These are phyloP conservation scores for Epinotia bilunana DNA, from an alignment of 2,888 invertebrate species.

Conservation along the genomic window DNA sequence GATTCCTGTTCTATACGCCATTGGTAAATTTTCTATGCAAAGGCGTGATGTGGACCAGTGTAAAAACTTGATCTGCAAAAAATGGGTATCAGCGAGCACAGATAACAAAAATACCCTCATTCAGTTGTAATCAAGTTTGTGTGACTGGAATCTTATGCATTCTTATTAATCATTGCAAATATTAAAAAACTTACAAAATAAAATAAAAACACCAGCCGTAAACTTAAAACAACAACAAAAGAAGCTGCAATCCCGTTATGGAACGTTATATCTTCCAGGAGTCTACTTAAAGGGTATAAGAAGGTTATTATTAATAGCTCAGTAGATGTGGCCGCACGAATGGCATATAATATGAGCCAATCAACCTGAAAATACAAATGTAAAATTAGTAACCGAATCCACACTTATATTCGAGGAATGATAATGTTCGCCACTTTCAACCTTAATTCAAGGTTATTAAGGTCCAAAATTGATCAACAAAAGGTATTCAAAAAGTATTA, in stretches of 20 bases:
- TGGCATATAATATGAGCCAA: background rate
- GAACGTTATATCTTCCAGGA: conserved; percentile 28
- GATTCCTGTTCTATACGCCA: background rate
- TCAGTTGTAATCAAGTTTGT: too few species aligned
- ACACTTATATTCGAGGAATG: too few species aligned
- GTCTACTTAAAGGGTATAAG: conserved; percentile 21
- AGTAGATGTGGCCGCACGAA: background rate
- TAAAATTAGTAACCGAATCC: too few species aligned
- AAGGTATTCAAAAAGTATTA: too few species aligned
- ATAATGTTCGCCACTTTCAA: too few species aligned
- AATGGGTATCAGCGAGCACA: background rate
- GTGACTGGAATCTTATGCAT: background rate
- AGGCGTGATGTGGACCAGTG: background rate
- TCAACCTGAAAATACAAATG: conserved; percentile 8
- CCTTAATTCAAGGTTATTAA: too few species aligned
- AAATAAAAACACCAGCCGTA: conserved; percentile 12
- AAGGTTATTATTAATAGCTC: conserved; percentile 25
- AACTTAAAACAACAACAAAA: background rate
- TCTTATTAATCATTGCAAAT: too few species aligned
- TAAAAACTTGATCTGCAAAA: background rate
- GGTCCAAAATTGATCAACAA: too few species aligned
- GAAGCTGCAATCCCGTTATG: conserved; percentile 29
- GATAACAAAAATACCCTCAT: background rate
- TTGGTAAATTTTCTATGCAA: background rate
- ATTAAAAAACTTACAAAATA: conserved; percentile 18